Conservation (phyloP, 2,888 invertebrate species). For the Drosophila ochracea region DNA sequence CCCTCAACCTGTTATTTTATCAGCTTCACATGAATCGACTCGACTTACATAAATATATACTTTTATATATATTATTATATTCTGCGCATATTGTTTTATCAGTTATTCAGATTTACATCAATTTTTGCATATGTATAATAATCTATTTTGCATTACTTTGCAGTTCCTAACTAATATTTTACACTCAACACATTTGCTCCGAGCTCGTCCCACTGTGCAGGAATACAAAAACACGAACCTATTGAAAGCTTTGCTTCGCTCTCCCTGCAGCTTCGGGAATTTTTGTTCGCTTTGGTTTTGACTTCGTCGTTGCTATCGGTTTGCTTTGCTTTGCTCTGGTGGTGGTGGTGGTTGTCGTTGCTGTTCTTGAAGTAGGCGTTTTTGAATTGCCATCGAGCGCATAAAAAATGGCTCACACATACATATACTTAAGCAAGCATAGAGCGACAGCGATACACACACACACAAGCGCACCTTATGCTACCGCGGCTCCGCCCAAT, state of each 20-base stretch:
- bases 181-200: too few species aligned
- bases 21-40: background rate
- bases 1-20: background rate
- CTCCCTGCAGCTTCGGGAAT: slow-evolving; percentile 51
- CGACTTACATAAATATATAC: background rate
- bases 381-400: slow-evolving; percentile 78
- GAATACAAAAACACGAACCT: slow-evolving; percentile 36
- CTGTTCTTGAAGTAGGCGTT: slow-evolving; percentile 81
- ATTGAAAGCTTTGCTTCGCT: slow-evolving; percentile 42
- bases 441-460: slow-evolving; percentile 34
- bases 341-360: slow-evolving; percentile 61
- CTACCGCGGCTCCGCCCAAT: slow-evolving; percentile 84
- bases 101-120: background rate
- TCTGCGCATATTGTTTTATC: background rate
- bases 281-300: slow-evolving; percentile 37
- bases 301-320: slow-evolving; percentile 35
- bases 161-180: background rate
- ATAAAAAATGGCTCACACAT: slow-evolving; percentile 72
- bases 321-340: slow-evolving; percentile 32
- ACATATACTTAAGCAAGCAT: slow-evolving; percentile 33
- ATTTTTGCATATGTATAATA: background rate
- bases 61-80: background rate
- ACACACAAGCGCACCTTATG: slow-evolving; percentile 71
- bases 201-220: slow-evolving; percentile 54
- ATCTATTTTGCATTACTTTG: too few species aligned